Percentiles rank a stretch among this genome's conserved stretches.
Conservation (phyloP, 2,888 invertebrate species). For the Tipula lateralis region DNA sequence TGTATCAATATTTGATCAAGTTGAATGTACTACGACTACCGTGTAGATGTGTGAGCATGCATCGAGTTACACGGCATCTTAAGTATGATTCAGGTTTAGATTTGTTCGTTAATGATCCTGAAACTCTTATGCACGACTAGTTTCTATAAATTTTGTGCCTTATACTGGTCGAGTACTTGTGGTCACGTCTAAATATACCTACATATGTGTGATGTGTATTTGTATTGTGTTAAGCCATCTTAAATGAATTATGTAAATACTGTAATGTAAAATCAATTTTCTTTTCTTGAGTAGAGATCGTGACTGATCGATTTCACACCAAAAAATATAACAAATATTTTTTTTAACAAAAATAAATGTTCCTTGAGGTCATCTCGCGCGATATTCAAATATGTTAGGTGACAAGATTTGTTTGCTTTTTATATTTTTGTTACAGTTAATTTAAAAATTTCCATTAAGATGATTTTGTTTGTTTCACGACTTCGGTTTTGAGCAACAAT, state of each 20-base stretch:
- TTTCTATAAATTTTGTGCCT: background rate
- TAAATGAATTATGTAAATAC: background rate
- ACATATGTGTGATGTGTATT: background rate
- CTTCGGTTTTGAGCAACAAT: background rate
- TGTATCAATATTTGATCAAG: constrained; percentile 11
- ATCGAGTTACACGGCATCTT: background rate
- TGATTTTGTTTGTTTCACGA: background rate
- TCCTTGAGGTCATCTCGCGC: constrained; percentile 19
- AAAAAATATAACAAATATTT: background rate
- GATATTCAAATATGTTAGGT: constrained; percentile 19
- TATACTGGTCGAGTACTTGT: background rate
- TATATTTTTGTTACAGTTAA: background rate
- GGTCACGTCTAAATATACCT: background rate
- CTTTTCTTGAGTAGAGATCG: background rate
- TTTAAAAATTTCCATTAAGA: background rate
- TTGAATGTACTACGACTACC: background rate
- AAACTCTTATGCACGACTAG: background rate
- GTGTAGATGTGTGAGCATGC: background rate
- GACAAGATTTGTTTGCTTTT: background rate
- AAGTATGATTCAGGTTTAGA: background rate
- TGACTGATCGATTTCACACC: constrained; percentile 19
- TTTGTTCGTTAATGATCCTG: background rate
- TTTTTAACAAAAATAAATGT: background rate
- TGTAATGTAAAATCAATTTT: background rate
- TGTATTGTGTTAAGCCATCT: background rate